Base-by-base conservation (phyloP, 2,888 invertebrate genomes). In the Noctua janthe region DNA sequence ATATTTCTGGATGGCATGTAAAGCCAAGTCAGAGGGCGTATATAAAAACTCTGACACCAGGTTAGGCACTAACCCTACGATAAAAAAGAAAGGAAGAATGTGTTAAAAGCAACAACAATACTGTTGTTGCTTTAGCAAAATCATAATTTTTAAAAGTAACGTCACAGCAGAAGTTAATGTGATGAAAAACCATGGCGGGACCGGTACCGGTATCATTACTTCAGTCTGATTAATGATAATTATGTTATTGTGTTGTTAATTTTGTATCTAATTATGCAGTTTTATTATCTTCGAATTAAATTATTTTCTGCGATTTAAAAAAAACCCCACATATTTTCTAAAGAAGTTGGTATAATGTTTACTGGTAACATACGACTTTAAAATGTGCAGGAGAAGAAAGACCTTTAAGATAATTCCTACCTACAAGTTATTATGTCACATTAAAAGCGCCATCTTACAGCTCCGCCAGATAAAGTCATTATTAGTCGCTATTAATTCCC, bases 401-500 rank as follows among this genome's bases (percentile, higher is more conserved):
- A 39, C 4, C 5, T 47, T 35, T 7, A 29, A 39, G 76, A 43
- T 11, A 64, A 51, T 17, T 8, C 13, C 23, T 43, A 39, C n/a
- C 7, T 2, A 15, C 13, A 13, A 17, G 11, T 29, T 47, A 47
- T 51, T 49, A 39, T 67, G 71, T 82, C 51, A 76, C 54, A 74
- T 51, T 2, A 62, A 75, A 77, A 74, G 92, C 89, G 84, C 4
- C 91, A 92, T 94, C 87, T 92, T 94, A 94, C 82, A 56, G 69
- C 74, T 80, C 80, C 78, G 56, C 80, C 84, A 91, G 86, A 87
- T 86, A 91, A 91, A 87, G 91, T 91, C 92, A 92, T 94, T 94
- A 94, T 94, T 94, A 94, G 93, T 91, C 88, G 91, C 93, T 93
- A 94, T 94, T 94, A 94, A 93, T 94, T 92, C 79, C 84, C 70